phyloP scores from a whole-genome alignment of 2,888 invertebrate species.

The Andrena haemorrhoa region DNA sequence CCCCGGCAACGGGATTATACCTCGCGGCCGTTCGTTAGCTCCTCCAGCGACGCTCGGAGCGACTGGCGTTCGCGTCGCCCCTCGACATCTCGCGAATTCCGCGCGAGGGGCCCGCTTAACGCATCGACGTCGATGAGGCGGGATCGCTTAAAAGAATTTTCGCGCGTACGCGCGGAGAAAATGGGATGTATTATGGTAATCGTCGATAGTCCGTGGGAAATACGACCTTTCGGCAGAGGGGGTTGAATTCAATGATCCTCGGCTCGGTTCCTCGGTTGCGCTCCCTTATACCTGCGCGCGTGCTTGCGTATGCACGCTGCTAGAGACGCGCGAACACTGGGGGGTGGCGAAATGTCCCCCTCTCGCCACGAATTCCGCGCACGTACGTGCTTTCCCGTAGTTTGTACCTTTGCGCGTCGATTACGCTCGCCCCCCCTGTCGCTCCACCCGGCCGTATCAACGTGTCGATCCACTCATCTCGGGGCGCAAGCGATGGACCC shows the following conservation, averaged over 20 bases:
- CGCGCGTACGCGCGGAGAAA: conserved; percentile 17
- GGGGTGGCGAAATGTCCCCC: background rate
- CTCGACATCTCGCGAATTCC: background rate
- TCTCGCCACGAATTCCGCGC: conserved; percentile 46
- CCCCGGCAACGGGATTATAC: background rate
- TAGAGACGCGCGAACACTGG: background rate
- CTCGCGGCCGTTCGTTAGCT: conserved; percentile 15
- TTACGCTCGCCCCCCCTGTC: conserved; percentile 40
- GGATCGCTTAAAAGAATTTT: conserved; percentile 33
- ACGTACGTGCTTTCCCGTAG: conserved; percentile 60
- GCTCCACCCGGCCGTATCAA: background rate
- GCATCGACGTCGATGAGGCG: background rate
- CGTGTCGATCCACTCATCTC: conserved; percentile 7
- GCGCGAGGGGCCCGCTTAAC: background rate
- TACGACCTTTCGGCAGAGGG: conserved; percentile 9
- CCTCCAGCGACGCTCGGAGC: background rate
- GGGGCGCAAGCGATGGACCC: background rate
- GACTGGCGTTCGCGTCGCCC: background rate
- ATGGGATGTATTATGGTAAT: conserved; percentile 59
- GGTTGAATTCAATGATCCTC: conserved; percentile 53
- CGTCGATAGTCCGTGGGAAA: conserved; percentile 35
- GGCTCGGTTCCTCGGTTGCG: conserved; percentile 24
- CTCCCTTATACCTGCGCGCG: conserved; percentile 29
- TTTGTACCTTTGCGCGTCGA: conserved; percentile 61
- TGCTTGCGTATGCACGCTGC: conserved; percentile 39